Conservation (phyloP, 2,113 vertebrate species). For the Echinops telfairi region DNA sequence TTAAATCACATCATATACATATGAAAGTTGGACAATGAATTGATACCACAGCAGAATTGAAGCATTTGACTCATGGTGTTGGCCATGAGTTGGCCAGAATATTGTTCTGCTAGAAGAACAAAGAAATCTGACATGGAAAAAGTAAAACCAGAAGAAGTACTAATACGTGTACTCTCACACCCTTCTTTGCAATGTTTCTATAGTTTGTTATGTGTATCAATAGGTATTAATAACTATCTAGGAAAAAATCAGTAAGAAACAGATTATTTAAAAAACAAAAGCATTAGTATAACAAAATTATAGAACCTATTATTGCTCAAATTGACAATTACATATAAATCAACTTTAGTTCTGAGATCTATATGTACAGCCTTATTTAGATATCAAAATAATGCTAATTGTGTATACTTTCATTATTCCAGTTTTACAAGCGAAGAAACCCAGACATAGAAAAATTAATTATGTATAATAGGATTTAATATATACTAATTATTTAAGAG, state of each 20-base stretch:
- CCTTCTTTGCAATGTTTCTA: no score
- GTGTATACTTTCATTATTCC: not conserved
- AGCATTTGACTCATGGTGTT: no score
- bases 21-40: no score
- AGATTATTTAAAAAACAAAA: conserved; percentile 24
- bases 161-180: no score
- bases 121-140: no score
- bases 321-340: not conserved
- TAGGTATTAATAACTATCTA: not conserved
- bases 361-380: not conserved
- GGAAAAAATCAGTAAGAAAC: not conserved
- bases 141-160: no score
- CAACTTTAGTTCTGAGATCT: not conserved
- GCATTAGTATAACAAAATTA: not conserved
- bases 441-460: not conserved
- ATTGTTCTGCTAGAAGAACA: no score
- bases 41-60: no score
- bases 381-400: conserved; percentile 28
- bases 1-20: no score
- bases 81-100: no score
- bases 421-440: not conserved
- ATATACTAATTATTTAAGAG: not conserved
- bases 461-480: not conserved
- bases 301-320: not conserved
- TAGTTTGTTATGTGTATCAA: no score